Base-by-base conservation (phyloP, 2,888 invertebrate species). In the Cremastobaeus sp. region DNA sequence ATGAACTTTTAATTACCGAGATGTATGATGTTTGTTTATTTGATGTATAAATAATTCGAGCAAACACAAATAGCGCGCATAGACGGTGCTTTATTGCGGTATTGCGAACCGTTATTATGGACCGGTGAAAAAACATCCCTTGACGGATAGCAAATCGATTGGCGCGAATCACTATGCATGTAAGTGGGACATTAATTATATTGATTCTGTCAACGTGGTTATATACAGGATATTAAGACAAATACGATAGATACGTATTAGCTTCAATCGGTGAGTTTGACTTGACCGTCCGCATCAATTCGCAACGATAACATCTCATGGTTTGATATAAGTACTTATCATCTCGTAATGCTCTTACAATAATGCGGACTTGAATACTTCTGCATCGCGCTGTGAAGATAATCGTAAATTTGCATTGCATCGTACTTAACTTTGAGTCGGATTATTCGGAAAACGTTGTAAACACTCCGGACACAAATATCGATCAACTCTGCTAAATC, bases 171-270 rank as follows among this genome's bases (percentile, higher is more conserved):
- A 60, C 60, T 60, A 60, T 72, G 65, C 60, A 47, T 65, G 54
- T 72, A 72, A 72, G 72, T 54, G 72, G 60, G 65, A 72, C 72
- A 72, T 72, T 72, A 72, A 72, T 72, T 71, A 50, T 59, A 52
- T 52, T 65, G 65, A 71, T 65, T 59, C 64, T 71, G 65, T 65
- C 47, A 71, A 52, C 59, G 34, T 45, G 43, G 52, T 39, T 35
- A 52, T 52, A 47, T 65, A 65, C 65, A 59, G 65, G 59, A 54
- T 64, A 65, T 65, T 54, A 72, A 50, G 57, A 72, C 54, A 72
- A 72, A 72, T 72, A 72, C 59, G 65, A 65, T 72, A 34, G 41
- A 59, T 45, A 65, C 54, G 35, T 45, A 28, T 60, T 72, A 48
- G 45, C 41, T 37, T 2, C 34, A 59, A 60, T n/a, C 43, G 54